Evolutionary conservation across 2,797 vertebrate species (phyloP), one percentile per base, ranked within the genome.

Genomic region (Cuniculus paca): DNA sequence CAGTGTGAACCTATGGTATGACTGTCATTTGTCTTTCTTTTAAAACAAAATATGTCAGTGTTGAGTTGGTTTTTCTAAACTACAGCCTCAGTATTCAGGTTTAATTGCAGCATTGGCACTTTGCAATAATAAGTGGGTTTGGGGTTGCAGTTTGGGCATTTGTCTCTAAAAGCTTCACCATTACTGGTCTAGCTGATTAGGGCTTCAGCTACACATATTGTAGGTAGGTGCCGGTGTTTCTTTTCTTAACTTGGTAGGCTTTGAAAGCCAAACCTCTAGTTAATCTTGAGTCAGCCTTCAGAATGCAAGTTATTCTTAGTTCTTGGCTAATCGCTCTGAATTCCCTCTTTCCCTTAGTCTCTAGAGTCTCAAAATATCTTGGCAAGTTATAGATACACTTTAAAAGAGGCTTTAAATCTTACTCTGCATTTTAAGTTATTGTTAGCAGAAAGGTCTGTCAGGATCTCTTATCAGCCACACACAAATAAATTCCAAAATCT

Each of bases 401-500:
- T 50, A 70, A 36, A 75, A 72, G 2, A 42, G 85, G 74, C 36
- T 77, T 90, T 60, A 81, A 90, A 83, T 75, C 63, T 90, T 79
- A 52, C 6, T 39, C 11, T 84, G 24, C 3, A 58, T 90, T 95
- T 88, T 39, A 85, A 91, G 9, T 89, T 84, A 54, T 45, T 52
- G 12, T 63, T 91, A 91, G 31, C 80, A 58, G 45, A 82, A 85
- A 92, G 14, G 20, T 89, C 54, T 88, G 12, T 93, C 74, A 93
- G 22, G 12, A 85, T 85, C 12, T 48, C 12, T 70, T 39, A 36
- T 80, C 34, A 78, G 61, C 34, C 8, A 72, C 13, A 22, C 58
- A 31, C 20, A 77, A 83, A 61, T 48, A 91, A 86, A 31, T 88
- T 88, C 58, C 5, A 26, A 68, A 2, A 72, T 78, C 54, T 79